These are phyloP conservation scores for Rhinoraja longicauda DNA, from an alignment of 2,797 vertebrate species.

Conservation along the genomic window DNA sequence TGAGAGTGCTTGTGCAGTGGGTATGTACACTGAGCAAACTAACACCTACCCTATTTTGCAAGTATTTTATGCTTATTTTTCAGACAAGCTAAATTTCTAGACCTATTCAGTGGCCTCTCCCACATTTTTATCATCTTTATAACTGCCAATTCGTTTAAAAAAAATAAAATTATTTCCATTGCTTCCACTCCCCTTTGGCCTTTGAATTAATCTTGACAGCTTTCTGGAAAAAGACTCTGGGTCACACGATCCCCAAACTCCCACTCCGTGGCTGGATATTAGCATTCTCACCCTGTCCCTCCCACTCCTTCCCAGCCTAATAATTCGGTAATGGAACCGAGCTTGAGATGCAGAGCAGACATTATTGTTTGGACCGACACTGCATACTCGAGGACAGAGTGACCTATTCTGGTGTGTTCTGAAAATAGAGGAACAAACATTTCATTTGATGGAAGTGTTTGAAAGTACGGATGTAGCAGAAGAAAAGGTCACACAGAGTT, in stretches of 20 bases:
- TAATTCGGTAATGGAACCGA: neutral
- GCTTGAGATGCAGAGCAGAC: neutral
- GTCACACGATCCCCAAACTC: neutral
- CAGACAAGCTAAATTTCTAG: neutral
- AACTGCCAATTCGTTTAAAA: neutral
- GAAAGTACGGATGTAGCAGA: neutral
- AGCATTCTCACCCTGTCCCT: neutral
- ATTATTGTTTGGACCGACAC: neutral
- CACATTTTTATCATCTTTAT: neutral
- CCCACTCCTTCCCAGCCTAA: neutral
- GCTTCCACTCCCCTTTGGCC: neutral
- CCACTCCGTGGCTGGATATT: neutral
- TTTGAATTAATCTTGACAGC: neutral
- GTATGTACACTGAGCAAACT: neutral
- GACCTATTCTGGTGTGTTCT: neutral
- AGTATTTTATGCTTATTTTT: neutral
- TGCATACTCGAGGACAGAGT: neutral
- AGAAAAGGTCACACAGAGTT: too few relatives aligned
- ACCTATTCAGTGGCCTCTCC: neutral
- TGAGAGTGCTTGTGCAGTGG: neutral
- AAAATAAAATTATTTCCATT: neutral
- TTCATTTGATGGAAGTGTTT: neutral
- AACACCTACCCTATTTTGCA: neutral
- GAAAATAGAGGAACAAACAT: neutral
- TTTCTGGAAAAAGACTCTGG: neutral